Percentiles rank a stretch among this genome's conserved stretches.
These are phyloP conservation scores for Phortica variegata DNA, from an alignment of 1,140 invertebrate species.

Conservation along the genomic window DNA sequence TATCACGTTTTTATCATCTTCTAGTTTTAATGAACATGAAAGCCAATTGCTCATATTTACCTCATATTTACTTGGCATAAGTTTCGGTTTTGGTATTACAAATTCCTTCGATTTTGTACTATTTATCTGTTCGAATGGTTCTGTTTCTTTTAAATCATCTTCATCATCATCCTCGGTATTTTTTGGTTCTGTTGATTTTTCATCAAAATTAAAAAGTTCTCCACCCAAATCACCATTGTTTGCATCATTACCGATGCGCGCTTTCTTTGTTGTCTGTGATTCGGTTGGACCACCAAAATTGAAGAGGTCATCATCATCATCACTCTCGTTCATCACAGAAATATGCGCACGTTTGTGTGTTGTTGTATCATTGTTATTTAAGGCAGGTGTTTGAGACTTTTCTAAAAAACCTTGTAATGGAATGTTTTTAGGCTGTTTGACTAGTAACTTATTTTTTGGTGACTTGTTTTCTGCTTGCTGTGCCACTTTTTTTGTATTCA, in stretches of 20 bases:
- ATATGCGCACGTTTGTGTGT: conserved; percentile 26
- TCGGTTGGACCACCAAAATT: too few relatives aligned
- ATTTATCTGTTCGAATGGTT: conserved; percentile 11
- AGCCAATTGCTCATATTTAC: conserved; percentile 5
- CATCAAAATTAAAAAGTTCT: conserved; percentile 33
- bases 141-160: conserved; percentile 19
- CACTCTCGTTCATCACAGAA: conserved; percentile 23
- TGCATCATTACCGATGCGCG: too few relatives aligned
- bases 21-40: too few relatives aligned
- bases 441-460: neutral
- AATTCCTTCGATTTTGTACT: conserved; percentile 29
- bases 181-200: conserved; percentile 2
- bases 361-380: neutral
- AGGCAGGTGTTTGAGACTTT: conserved; percentile 19
- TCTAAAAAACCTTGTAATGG: conserved; percentile 28
- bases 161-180: conserved; percentile 4
- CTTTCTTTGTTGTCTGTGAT: too few relatives aligned
- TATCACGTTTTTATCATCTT: neutral
- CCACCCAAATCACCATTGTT: too few relatives aligned
- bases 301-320: conserved; percentile 36
- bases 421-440: conserved; percentile 14
- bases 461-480: neutral
- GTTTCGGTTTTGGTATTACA: conserved; percentile 23
- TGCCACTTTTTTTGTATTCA: neutral
- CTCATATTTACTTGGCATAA: conserved; percentile 24